Base-by-base conservation (phyloP, 2,113 vertebrate species). In the Engystomops pustulosus region DNA sequence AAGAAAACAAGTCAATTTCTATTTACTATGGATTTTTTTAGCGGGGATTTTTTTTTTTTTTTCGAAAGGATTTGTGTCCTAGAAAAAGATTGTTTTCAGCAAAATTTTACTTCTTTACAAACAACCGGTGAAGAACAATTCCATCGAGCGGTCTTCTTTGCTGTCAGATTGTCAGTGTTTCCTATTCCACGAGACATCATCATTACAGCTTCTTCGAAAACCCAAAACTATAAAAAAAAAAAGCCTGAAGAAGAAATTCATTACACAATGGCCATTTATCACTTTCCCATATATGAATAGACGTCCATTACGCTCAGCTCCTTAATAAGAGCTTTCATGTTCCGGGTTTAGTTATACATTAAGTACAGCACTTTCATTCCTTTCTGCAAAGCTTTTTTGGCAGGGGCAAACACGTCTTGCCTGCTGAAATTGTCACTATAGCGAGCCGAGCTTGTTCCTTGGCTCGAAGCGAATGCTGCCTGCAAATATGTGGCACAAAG, bases 361-460 rank as follows among this genome's bases (percentile, higher is more conserved):
- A 53, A 76, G 47, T 20, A 76, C 72, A 76, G 47, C 20, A 76
- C 47, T 76, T 76, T 55, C 72, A 76, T 76, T 53, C 72, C 32
- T 32, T 53, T 34, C 18, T 47, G 70, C 70, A 27, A 47, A 47
- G 70, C 41, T 74, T 45, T 74, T 45, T 45, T 74, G 70, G 41
- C 70, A 74, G 70, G 32, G 65, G 30, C 30, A 17, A 41, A 74
- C 44, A 25, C 44, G 23, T 44, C 38, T 71, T 30, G 25, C 67
- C n/a, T 74, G 25, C 70, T 18, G 70, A 47, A 74, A 47, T 45
- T 17, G 23, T 74, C 23, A 27, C 25, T 18, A 14, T 47, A 74
- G 41, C 34, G 23, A 74, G 70, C 44, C 17, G 36, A 71, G 69
- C 36, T 25, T 45, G 36, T 71, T 3, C 36, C 69, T n/a, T 71